Percentiles rank a stretch among this genome's conserved stretches.
Evolutionary conservation across 2,797 vertebrate genomes (phyloP).

Genomic region (Acanthopagrus latus): DNA sequence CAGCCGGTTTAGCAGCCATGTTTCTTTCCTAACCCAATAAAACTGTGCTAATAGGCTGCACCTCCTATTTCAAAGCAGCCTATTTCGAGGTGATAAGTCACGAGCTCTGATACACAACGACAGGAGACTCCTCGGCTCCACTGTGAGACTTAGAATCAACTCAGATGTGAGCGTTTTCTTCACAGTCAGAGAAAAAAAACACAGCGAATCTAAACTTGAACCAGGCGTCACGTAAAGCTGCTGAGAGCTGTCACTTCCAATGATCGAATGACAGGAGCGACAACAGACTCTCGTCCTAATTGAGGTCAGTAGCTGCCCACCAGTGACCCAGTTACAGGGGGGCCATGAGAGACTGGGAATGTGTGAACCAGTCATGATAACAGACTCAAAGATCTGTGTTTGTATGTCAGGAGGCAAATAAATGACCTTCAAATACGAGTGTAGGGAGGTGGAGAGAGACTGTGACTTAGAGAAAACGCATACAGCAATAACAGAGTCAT

Average conservation of each 20-base stretch:
- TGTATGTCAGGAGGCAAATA: too few species aligned
- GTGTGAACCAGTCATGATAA: conserved; percentile 3
- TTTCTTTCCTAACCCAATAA: conserved; percentile 33
- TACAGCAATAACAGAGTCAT: too few species aligned
- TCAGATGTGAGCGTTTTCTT: not conserved
- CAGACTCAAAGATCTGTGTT: not conserved
- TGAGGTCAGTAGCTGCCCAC: conserved; percentile 44
- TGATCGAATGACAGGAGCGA: conserved; percentile 36
- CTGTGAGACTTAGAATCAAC: not conserved
- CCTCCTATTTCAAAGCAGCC: conserved; percentile 48
- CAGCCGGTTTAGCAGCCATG: not conserved
- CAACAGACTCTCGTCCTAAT: conserved; percentile 25
- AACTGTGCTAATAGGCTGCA: conserved; percentile 16
- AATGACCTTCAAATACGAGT: too few species aligned
- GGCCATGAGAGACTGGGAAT: conserved; percentile 5
- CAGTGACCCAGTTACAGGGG: conserved; percentile 52
- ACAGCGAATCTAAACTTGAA: not conserved
- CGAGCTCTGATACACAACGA: conserved; percentile 4
- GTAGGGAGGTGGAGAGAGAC: too few species aligned
- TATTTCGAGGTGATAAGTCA: conserved; percentile 45
- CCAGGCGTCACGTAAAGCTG: conserved; percentile 12
- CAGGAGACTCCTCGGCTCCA: not conserved
- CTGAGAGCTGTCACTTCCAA: conserved; percentile 16
- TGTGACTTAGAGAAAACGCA: too few species aligned
- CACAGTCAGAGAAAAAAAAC: not conserved